phyloP scores from a whole-genome alignment of 2,113 vertebrate species.

The Sprattus sprattus region DNA sequence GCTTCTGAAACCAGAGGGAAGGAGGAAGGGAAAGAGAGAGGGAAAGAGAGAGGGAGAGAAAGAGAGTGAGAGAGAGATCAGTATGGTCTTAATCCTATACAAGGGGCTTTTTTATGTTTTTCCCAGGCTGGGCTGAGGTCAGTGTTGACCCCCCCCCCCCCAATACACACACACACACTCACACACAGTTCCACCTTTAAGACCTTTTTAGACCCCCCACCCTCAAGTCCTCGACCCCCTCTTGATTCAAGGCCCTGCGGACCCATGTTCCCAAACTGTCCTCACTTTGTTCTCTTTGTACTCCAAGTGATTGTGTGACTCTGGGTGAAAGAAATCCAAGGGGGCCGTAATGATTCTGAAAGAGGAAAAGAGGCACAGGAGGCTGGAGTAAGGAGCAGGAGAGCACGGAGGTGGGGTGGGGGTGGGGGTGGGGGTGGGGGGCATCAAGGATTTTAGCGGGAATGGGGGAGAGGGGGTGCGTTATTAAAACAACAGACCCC shows the following conservation, averaged over 20 bases:
- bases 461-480: constrained; percentile 24
- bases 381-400: background rate
- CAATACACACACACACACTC: background rate
- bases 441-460: constrained; percentile 17
- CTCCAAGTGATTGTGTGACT: constrained; percentile 38
- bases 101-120: constrained; percentile 1
- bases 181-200: constrained; percentile 3
- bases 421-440: constrained; percentile 22
- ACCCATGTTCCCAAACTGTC: constrained; percentile 42
- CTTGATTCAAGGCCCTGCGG: constrained; percentile 11
- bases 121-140: constrained; percentile 13
- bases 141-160: background rate
- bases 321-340: constrained; percentile 41
- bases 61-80: constrained; percentile 1
- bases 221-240: background rate
- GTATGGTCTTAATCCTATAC: constrained; percentile 9
- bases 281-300: constrained; percentile 46
- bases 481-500: constrained; percentile 64
- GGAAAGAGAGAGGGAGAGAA: background rate
- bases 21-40: background rate
- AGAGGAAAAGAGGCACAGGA: constrained; percentile 14
- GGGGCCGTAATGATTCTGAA: constrained; percentile 46
- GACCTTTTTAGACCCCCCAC: background rate
- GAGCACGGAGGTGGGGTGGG: background rate
- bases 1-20: constrained; percentile 20